Percentiles rank a stretch among this genome's conserved stretches.
These are phyloP conservation scores for Pararge aegeria DNA, from an alignment of 1,140 invertebrate genomes.

Conservation along the genomic window DNA sequence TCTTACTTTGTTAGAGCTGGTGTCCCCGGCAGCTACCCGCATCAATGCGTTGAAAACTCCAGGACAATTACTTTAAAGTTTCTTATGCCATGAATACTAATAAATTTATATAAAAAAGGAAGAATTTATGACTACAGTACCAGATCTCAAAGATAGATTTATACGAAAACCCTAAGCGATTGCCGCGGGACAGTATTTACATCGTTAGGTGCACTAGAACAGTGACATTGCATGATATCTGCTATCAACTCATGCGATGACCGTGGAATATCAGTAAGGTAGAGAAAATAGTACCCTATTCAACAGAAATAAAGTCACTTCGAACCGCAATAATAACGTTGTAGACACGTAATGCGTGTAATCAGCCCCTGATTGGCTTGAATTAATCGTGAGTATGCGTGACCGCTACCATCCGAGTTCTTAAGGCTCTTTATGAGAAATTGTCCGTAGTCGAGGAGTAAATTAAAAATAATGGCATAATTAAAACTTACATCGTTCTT, in stretches of 20 bases:
- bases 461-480: slow-evolving; percentile 76
- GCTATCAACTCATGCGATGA: slow-evolving; percentile 34
- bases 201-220: slow-evolving; percentile 38
- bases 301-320: slow-evolving; percentile 34
- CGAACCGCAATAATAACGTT: slow-evolving; percentile 43
- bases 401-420: slow-evolving; percentile 69
- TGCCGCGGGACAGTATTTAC: slow-evolving; percentile 43
- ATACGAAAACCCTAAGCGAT: slow-evolving; percentile 29
- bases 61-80: not conserved
- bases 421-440: slow-evolving; percentile 64
- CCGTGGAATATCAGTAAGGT: slow-evolving; percentile 1
- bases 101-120: not conserved
- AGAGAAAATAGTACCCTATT: slow-evolving; percentile 37
- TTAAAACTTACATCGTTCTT: slow-evolving; percentile 68
- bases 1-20: too few species aligned
- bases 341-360: slow-evolving; percentile 72
- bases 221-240: slow-evolving; percentile 65
- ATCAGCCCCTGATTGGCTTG: slow-evolving; percentile 75
- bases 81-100: not conserved
- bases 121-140: not conserved
- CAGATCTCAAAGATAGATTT: slow-evolving; percentile 17
- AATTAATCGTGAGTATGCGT: slow-evolving; percentile 76
- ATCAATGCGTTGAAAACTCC: too few species aligned
- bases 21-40: too few species aligned
- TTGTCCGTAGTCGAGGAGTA: slow-evolving; percentile 49